A percentile compares a stretch with the other conserved stretches of the same genome.
phyloP scores from a whole-genome alignment of 2,888 invertebrate species.

The Mycalesis mineus region DNA sequence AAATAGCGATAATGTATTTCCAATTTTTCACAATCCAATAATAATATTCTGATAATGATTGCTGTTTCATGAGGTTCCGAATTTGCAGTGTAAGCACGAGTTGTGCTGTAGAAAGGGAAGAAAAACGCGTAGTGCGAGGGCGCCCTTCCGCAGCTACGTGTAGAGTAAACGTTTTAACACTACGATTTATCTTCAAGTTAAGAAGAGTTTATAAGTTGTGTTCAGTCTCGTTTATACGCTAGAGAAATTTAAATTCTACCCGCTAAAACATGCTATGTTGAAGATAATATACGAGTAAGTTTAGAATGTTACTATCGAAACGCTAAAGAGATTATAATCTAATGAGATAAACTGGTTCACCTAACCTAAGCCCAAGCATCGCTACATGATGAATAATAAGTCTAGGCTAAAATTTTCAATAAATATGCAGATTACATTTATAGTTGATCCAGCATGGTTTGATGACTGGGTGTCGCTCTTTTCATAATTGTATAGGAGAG shows the following conservation, averaged over 20 bases:
- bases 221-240: constrained; percentile 55
- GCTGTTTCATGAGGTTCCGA: background rate
- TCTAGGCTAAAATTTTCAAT: constrained; percentile 56
- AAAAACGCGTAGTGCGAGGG: background rate
- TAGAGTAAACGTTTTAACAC: constrained; percentile 6
- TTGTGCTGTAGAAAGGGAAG: background rate
- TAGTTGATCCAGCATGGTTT: constrained; percentile 46
- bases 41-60: background rate
- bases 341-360: constrained; percentile 31
- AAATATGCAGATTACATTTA: constrained; percentile 56
- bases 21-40: background rate
- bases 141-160: constrained; percentile 3
- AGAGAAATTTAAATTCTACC: constrained; percentile 60
- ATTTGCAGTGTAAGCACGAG: background rate
- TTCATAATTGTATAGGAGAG: constrained; percentile 35
- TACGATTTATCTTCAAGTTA: constrained; percentile 17
- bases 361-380: constrained; percentile 25
- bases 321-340: constrained; percentile 31
- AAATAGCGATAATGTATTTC: constrained; percentile 1
- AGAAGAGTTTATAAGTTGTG: constrained; percentile 37
- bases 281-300: constrained; percentile 34
- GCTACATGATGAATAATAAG: constrained; percentile 31
- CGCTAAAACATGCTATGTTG: constrained; percentile 56
- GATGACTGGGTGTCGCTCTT: constrained; percentile 41
- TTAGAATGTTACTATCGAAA: constrained; percentile 27